Conservation (phyloP, 1,140 invertebrate genomes). For the Dinoponera quadriceps region DNA sequence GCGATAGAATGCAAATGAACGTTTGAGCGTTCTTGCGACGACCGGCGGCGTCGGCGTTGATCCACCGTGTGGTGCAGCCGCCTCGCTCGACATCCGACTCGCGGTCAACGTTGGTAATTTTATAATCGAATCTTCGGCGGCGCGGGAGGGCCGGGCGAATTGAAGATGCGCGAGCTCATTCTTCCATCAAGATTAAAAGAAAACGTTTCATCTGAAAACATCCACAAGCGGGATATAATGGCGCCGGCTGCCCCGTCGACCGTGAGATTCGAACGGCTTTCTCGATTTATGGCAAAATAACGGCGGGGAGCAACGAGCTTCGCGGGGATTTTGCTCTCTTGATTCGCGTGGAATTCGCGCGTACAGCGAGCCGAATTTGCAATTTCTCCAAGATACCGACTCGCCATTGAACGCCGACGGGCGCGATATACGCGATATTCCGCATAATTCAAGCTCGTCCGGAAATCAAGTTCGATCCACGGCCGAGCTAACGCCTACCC, state of each 20-base stretch:
- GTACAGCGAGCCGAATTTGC: neutral
- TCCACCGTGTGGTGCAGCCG: slow-evolving; percentile 13
- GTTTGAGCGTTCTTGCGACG: slow-evolving; percentile 48
- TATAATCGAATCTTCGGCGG: slow-evolving; percentile 7
- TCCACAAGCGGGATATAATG: neutral
- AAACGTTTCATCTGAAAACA: slow-evolving; percentile 15
- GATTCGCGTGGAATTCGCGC: neutral
- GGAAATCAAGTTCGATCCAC: slow-evolving; percentile 29
- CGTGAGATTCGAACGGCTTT: neutral
- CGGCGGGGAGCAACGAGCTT: neutral
- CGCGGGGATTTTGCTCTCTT: neutral
- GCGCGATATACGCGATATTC: slow-evolving; percentile 1
- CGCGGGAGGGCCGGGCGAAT: neutral
- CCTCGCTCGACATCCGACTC: slow-evolving; percentile 10
- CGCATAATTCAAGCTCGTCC: slow-evolving; percentile 46
- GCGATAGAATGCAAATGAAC: slow-evolving; percentile 59
- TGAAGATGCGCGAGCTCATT: slow-evolving; percentile 3
- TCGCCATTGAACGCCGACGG: neutral
- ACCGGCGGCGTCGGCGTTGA: slow-evolving; percentile 24
- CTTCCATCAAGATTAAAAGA: neutral
- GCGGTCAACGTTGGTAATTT: slow-evolving; percentile 3
- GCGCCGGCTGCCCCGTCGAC: neutral
- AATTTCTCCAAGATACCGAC: too few relatives aligned
- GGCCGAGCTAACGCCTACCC: neutral
- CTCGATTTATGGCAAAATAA: neutral